These are phyloP conservation scores for Myiozetetes cayanensis DNA, from an alignment of 2,113 vertebrate species.

Conservation along the genomic window DNA sequence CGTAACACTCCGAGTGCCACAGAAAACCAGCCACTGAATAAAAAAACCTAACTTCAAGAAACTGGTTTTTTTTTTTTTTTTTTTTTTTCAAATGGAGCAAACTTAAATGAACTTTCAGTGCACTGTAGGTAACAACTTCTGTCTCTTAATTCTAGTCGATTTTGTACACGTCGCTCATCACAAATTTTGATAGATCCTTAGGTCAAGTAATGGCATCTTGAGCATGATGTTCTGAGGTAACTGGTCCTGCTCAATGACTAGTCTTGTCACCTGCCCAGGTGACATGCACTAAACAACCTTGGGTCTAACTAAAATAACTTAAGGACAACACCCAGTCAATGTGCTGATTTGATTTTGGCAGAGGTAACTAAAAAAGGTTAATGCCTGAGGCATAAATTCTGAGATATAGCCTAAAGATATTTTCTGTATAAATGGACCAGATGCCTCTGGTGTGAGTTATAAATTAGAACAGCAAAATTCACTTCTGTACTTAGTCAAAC, in stretches of 20 bases:
- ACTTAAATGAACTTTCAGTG: neutral
- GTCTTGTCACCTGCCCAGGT: neutral
- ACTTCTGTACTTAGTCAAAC: neutral
- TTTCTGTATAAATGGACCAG: neutral
- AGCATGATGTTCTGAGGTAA: neutral
- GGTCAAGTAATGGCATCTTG: neutral
- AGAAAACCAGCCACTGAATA: constrained; percentile 77
- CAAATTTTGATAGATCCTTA: neutral
- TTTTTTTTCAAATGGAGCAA: neutral
- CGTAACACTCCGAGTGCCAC: neutral
- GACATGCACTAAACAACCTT: neutral
- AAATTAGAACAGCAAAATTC: neutral
- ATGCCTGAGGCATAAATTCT: neutral
- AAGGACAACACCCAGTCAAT: neutral
- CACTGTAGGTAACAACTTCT: neutral
- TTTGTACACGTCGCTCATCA: neutral
- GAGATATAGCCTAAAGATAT: neutral
- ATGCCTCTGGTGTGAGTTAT: neutral
- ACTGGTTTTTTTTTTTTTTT: neutral
- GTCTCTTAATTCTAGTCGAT: neutral
- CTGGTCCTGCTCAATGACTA: neutral
- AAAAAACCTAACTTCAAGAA: neutral
- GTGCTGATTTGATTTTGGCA: neutral
- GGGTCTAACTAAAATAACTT: neutral
- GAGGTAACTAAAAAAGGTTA: neutral